Conservation (phyloP, 2,797 vertebrate species). For the Alcedo atthis region DNA sequence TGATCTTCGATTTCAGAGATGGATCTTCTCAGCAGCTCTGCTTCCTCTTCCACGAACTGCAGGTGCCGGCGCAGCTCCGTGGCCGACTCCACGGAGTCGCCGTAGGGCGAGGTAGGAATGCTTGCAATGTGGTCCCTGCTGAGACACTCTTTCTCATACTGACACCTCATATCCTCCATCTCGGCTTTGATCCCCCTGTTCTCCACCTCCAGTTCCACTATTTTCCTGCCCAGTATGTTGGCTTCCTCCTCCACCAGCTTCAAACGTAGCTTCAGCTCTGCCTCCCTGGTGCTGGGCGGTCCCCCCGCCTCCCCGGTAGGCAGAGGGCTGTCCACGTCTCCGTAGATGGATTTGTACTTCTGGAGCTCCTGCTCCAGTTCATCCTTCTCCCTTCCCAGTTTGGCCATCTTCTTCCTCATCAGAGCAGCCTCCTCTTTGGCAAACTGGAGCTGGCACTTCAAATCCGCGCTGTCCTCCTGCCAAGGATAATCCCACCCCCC, state of each 20-base stretch:
- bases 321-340: slow-evolving; percentile 93
- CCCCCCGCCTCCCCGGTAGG: slow-evolving; percentile 88
- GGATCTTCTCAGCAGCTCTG: slow-evolving; percentile 92
- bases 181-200: slow-evolving; percentile 95
- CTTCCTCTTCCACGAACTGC: slow-evolving; percentile 98
- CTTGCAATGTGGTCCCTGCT: slow-evolving; percentile 90
- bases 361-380: slow-evolving; percentile 95
- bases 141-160: slow-evolving; percentile 90
- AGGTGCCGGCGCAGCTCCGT: slow-evolving; percentile 93
- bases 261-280: slow-evolving; percentile 88
- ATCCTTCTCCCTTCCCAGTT: slow-evolving; percentile 93
- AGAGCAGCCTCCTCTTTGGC: slow-evolving; percentile 93
- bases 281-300: slow-evolving; percentile 91
- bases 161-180: slow-evolving; percentile 93
- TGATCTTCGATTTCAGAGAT: slow-evolving; percentile 97
- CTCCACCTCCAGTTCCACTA: slow-evolving; percentile 97
- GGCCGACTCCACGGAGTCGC: slow-evolving; percentile 89
- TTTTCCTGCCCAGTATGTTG: slow-evolving; percentile 95
- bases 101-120: slow-evolving; percentile 92
- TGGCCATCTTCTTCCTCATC: slow-evolving; percentile 99
- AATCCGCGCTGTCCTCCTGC: slow-evolving; percentile 97
- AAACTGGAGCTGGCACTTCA: slow-evolving; percentile 97
- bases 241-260: slow-evolving; percentile 98
- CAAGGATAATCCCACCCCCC: slow-evolving; percentile 30
- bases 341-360: slow-evolving; percentile 95